Base-by-base conservation (phyloP, 2,797 vertebrate species). In the Zenarchopterus dispar region DNA sequence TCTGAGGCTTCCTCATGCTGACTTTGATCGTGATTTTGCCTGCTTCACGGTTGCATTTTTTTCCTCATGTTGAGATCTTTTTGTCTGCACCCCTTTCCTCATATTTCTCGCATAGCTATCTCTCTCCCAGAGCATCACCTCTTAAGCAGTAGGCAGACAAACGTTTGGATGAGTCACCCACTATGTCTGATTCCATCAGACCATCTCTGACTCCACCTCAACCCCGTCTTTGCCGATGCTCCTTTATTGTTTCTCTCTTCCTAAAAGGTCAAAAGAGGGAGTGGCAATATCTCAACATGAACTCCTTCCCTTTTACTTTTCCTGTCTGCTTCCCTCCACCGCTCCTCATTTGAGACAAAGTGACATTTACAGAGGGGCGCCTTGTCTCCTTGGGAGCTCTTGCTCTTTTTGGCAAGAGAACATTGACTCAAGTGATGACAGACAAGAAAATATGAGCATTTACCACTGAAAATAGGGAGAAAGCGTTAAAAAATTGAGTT, bases 301-400 rank as follows among this genome's bases (percentile, higher is more conserved):
- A 88, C 80, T 77, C 67, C 62, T 58, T 67, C 55, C 45, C 61
- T 77, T 73, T 55, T 75, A 48, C 71, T 78, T 78, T 47, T 26
- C 24, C 48, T 71, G 57, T 62, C 49, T 42, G 58, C 49, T 74
- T 79, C 57, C 65, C 77, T 75, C 57, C n/a, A 28, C 70, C 47
- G 49, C 53, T 58, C 51, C 61, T 73, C 71, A 68, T 75, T 77
- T 70, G 80, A 88, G 89, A 87, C 75, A 87, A 88, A 82, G 73
- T 93, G 85, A 90, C 87, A 91, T 93, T 91, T 89, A 82, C 77
- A 79, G 78, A 82, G 76, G 77, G 81, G 87, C 80, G 59, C 56
- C 23, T 23, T 5, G 56, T 85, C 66, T 84, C 82, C 36, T 62
- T 68, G 70, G 85, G 80, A 86, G 74, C 64, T 24, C 8, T 39